phyloP scores from a whole-genome alignment of 2,797 vertebrate species.

The Rousettus madagascariensis region DNA sequence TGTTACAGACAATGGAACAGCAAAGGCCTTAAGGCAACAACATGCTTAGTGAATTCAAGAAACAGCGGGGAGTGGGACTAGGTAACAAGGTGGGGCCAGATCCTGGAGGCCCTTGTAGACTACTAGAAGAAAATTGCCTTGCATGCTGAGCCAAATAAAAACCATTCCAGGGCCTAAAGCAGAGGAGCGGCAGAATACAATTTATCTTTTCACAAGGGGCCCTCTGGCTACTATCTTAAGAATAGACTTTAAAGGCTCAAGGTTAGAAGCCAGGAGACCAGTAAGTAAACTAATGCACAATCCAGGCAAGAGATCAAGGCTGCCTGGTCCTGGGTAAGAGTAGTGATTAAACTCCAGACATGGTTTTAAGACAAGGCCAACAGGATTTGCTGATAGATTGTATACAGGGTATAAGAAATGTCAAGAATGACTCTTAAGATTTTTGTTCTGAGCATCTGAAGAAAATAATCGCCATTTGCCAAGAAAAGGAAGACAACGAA shows the following conservation, averaged over 20 bases:
- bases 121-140: background rate
- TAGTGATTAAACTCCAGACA: background rate
- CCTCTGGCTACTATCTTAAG: background rate
- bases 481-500: background rate
- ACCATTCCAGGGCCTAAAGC: background rate
- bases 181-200: background rate
- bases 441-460: background rate
- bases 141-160: background rate
- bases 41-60: background rate
- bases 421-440: background rate
- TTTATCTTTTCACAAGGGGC: background rate
- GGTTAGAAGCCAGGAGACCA: background rate
- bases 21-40: background rate
- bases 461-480: background rate
- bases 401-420: background rate
- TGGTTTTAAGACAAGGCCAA: conserved; percentile 8
- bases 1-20: background rate
- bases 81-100: background rate
- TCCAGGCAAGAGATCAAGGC: background rate
- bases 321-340: background rate
- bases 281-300: background rate
- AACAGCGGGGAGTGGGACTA: background rate
- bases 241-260: background rate
- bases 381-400: background rate
- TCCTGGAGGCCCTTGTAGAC: background rate